Base-by-base conservation (phyloP, 2,888 invertebrate species). In the Candidula unifasciata region DNA sequence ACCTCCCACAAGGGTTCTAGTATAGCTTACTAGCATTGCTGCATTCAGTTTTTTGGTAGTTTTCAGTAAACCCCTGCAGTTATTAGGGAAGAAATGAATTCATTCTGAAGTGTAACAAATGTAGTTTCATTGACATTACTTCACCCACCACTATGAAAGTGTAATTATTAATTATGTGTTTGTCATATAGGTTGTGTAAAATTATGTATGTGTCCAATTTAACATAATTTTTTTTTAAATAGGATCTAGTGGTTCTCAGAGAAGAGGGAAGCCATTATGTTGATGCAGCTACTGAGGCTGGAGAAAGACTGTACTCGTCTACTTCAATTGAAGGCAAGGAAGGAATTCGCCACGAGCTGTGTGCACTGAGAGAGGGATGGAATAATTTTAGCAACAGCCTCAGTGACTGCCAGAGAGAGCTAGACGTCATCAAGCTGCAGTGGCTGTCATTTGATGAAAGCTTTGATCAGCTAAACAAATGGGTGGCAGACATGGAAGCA, bases 241-340 rank as follows among this genome's bases (percentile, higher is more conserved):
- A 92, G 91, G 89, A 89, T 30, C 86, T 92, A 16, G 85, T 89
- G 35, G 87, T 86, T 18, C 88, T 86, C 71, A 91, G 91, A 80
- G 92, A 92, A 35, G 87, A 90, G 64, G 93, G 93, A 37, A 88
- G 89, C 68, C 95, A 96, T 0, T 95, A 95, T 64, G 97, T 98
- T 92, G 98, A 98, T 93, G 96, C 96, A 73, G 95, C 98, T 8
- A 95, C 97, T 18, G 97, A 97, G 90, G 95, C 96, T 54, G 98
- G 98, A 2, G 98, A 99, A 94, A 97, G 97, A 93, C 94, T 99
- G 0, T 98, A 98, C 91, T 96, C 96, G 0, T 97, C 97, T 90
- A 98, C 98, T 0, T 97, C 98, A 78, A 97, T 98, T 0, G 98
- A 98, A 91, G 98, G 98, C 2, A 95, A 98, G 89, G 98, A 98